phyloP scores from a whole-genome alignment of 2,888 invertebrate genomes.

The Sipunculus nudus region DNA sequence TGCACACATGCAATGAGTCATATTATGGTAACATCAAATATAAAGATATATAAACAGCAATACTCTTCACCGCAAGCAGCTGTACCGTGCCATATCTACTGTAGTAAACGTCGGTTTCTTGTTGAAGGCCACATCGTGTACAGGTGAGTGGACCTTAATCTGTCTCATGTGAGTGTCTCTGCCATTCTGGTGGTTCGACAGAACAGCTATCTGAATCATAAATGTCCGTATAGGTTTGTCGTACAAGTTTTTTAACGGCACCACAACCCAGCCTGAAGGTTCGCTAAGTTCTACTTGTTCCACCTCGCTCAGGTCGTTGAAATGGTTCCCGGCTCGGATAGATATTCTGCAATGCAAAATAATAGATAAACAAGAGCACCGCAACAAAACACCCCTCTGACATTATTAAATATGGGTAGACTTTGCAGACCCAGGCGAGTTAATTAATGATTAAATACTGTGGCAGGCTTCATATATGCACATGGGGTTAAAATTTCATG shows the following conservation, averaged over 20 bases:
- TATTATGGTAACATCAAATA: too few species aligned
- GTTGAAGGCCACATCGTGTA: slow-evolving; percentile 59
- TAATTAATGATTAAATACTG: too few species aligned
- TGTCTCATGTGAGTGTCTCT: slow-evolving; percentile 97
- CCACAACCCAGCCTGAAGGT: slow-evolving; percentile 95
- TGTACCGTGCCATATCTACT: slow-evolving; percentile 83
- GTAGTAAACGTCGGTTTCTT: slow-evolving; percentile 79
- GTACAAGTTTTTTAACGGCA: slow-evolving; percentile 85
- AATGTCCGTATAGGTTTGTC: slow-evolving; percentile 90
- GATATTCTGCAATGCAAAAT: slow-evolving; percentile 52
- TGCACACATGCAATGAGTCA: too few species aligned
- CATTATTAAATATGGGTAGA: too few species aligned
- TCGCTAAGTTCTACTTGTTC: slow-evolving; percentile 93
- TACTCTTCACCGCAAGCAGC: too few species aligned
- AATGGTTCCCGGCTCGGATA: slow-evolving; percentile 88
- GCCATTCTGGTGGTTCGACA: slow-evolving; percentile 99
- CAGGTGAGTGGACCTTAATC: slow-evolving; percentile 93
- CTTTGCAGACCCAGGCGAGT: too few species aligned
- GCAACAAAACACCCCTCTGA: too few species aligned
- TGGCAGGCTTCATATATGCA: too few species aligned
- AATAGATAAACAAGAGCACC: too few species aligned
- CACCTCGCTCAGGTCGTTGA: slow-evolving; percentile 94
- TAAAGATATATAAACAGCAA: too few species aligned
- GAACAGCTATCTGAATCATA: slow-evolving; percentile 70
- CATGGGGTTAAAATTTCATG: too few species aligned